These are phyloP conservation scores for Nasalis larvatus DNA, from an alignment of 2,113 vertebrate genomes.

Conservation along the genomic window DNA sequence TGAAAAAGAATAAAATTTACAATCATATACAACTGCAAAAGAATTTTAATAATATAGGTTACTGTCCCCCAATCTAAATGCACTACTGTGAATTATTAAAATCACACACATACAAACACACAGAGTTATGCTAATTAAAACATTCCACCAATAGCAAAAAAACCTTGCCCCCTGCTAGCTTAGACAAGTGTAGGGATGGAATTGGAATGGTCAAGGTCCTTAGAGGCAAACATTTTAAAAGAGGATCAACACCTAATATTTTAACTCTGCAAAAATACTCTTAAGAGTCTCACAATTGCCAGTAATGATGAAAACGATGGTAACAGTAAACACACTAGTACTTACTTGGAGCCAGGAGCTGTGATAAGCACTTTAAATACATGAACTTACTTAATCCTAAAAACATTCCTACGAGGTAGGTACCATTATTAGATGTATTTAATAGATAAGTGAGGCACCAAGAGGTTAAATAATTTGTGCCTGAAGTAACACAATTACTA, in stretches of 20 bases:
- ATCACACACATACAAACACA: not conserved
- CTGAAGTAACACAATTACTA: not conserved
- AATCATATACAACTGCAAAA: conserved; percentile 1
- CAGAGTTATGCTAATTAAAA: not conserved
- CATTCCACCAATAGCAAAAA: not conserved
- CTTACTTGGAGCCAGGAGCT: not conserved
- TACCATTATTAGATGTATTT: not conserved
- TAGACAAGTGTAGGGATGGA: not conserved
- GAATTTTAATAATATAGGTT: not conserved
- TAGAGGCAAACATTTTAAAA: not conserved
- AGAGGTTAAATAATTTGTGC: not conserved
- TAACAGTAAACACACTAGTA: not conserved
- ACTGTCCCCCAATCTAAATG: not conserved
- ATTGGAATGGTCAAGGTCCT: not conserved
- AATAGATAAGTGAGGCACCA: not conserved
- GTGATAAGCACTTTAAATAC: not conserved
- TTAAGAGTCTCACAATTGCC: not conserved
- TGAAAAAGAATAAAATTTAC: conserved; percentile 1
- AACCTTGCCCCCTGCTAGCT: not conserved
- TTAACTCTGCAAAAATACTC: not conserved
- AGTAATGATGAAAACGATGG: not conserved
- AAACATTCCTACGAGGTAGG: not conserved
- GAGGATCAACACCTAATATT: not conserved
- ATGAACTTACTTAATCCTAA: not conserved
- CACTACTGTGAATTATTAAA: conserved; percentile 28